Evolutionary conservation across 2,888 invertebrate genomes (phyloP), one percentile per base, ranked within the genome.

Genomic region (Nasonia oneida): DNA sequence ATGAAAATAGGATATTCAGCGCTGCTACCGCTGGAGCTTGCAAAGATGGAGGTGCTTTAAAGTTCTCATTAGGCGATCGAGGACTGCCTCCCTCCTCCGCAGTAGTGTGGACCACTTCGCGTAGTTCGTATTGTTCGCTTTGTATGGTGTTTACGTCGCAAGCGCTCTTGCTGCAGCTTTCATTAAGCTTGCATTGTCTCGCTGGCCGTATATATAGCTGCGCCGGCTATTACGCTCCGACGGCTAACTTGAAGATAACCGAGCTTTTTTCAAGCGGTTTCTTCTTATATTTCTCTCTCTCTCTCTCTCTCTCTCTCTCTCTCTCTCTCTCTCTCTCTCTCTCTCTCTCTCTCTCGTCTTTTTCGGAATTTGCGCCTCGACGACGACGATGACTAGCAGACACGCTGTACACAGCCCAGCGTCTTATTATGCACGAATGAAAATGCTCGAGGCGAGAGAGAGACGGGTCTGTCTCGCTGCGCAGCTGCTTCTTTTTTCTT

Each of bases 171-270:
- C 83, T 88, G 87, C 88, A 89, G 92, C 91, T 92, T 92, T 92
- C 91, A 92, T 92, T 92, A 92, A 91, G 91, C 90, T 89, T 87
- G 91, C 92, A 92, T 92, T 92, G 92, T 92, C 90, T 91, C 89
- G 86, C 29, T 29, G 86, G 89, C 87, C 88, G 89, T 39, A 23
- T 89, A 12, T 47, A 47, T 47, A 23, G 39, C 18, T 12, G 12
- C 23, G 89, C 10, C 42, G 89, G 88, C 91, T 89, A 90, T 91
- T 91, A 92, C 90, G 89, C 89, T 88, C 90, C 89, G 89, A 88
- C 89, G 90, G 92, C 91, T 92, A 92, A 91, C 91, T 91, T 88
- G 87, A 89, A 90, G 89, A 89, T 88, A 88, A 88, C 88, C 90
- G 76, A 79, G 47, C 61, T 39, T 64, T 73, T 79, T 79, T 71